Conservation (phyloP, 1,140 invertebrate genomes). For the Arctopsyche grandis region DNA sequence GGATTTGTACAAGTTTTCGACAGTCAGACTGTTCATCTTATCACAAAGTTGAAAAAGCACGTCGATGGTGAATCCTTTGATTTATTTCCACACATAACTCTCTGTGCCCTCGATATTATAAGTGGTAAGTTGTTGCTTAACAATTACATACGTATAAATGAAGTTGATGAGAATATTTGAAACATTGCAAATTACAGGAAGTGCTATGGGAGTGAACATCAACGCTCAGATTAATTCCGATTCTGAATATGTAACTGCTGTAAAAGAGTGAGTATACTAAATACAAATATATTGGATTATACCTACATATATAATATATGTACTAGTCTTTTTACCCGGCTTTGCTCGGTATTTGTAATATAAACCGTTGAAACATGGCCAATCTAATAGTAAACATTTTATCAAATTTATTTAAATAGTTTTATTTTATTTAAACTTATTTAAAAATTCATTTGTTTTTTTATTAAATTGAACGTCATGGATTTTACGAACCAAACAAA, state of each 20-base stretch:
- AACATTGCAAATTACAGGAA: conserved; percentile 67
- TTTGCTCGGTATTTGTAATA: too few species aligned
- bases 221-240: conserved; percentile 76
- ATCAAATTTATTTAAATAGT: too few species aligned
- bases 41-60: conserved; percentile 56
- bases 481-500: too few species aligned
- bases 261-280: conserved; percentile 69
- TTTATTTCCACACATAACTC: conserved; percentile 74
- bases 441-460: too few species aligned
- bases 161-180: not conserved
- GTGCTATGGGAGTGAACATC: conserved; percentile 84
- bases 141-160: not conserved
- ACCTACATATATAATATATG: too few species aligned
- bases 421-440: too few species aligned
- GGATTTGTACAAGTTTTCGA: conserved; percentile 74
- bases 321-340: too few species aligned
- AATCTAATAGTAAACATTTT: too few species aligned
- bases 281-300: too few species aligned
- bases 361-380: too few species aligned
- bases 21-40: conserved; percentile 61
- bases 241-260: conserved; percentile 78
- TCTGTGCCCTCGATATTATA: conserved; percentile 83
- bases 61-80: conserved; percentile 64
- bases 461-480: too few species aligned
- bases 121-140: conserved; percentile 77